Base-by-base conservation (phyloP, 2,888 invertebrate genomes). In the Acrocyrtus sp. region DNA sequence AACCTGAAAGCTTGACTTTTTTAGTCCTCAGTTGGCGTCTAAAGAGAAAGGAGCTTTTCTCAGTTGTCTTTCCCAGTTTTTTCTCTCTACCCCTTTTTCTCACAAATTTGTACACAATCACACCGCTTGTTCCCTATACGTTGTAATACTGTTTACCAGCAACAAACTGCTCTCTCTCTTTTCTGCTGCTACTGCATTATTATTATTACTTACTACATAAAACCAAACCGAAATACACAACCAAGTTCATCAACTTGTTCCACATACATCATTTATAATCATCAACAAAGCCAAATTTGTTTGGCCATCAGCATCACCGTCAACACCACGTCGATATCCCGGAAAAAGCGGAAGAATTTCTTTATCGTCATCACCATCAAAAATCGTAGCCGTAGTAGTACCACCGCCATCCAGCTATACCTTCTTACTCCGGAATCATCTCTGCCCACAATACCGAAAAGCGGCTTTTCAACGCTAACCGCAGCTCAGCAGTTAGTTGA, bases 1-100 rank as follows among this genome's bases (percentile, higher is more conserved):
- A 65, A 72, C 72, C 58, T 72, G 65, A 72, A 65, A 58, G 72
- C 65, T 65, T 72, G 62, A 56, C 58, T 51, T 63, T 63, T 68
- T 75, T 75, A 78, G 78, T 78, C 74, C 76, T 72, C 74, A 79
- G 77, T 79, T 79, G 75, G 77, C 76, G 75, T 77, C 72, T 75
- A 73, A 68, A 76, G 76, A 75, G 75, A 77, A 79, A 76, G 79
- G 74, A 77, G 75, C 77, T 79, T 77, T 78, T 75, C 77, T 77
- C 74, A 76, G 76, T 76, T 76, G 72, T 72, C 73, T 76, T 73
- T 75, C 79, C 77, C 75, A 76, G 73, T 78, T 78, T 78, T 78
- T 78, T 78, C 75, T 76, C 78, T 72, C 72, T 72, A 72, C 72
- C 73, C 75, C 72, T 69, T 75, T 75, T 77, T 76, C 78, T 74